Evolutionary conservation across 2,888 invertebrate genomes (phyloP).

Genomic region (Agrenia bidenticulata): DNA sequence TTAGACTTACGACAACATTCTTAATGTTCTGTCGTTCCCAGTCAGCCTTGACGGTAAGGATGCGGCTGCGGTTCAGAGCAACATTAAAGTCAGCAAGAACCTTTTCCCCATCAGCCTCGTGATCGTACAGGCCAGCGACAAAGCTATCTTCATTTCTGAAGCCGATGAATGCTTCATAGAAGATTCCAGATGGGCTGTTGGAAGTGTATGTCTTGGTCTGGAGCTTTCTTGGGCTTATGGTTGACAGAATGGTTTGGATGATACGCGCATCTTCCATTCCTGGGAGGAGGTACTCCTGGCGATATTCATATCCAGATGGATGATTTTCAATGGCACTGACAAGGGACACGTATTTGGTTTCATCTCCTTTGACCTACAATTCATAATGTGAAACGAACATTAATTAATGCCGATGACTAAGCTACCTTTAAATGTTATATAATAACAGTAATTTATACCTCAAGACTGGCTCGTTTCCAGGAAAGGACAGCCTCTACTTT

Average conservation of each 20-base stretch:
- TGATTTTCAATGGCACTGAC: slow-evolving; percentile 24
- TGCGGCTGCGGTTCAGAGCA: slow-evolving; percentile 60
- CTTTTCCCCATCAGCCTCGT: slow-evolving; percentile 49
- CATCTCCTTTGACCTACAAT: slow-evolving; percentile 28
- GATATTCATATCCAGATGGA: slow-evolving; percentile 37
- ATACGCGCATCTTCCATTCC: slow-evolving; percentile 49
- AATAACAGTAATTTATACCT: too few relatives aligned
- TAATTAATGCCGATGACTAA: background rate
- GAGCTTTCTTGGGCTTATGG: slow-evolving; percentile 39
- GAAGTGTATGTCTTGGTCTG: slow-evolving; percentile 45
- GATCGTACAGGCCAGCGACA: slow-evolving; percentile 43
- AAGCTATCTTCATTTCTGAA: slow-evolving; percentile 45
- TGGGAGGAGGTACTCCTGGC: slow-evolving; percentile 41
- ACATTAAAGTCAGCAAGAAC: slow-evolving; percentile 59
- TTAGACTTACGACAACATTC: slow-evolving; percentile 60
- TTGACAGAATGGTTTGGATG: slow-evolving; percentile 35
- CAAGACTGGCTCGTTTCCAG: slow-evolving; percentile 28
- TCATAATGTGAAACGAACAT: background rate
- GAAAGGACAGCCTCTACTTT: slow-evolving; percentile 25
- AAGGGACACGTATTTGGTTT: slow-evolving; percentile 29
- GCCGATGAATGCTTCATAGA: slow-evolving; percentile 47
- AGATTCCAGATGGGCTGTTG: slow-evolving; percentile 30
- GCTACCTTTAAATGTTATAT: background rate
- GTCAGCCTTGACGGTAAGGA: slow-evolving; percentile 57
- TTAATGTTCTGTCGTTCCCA: slow-evolving; percentile 65